Percentiles rank a stretch among this genome's conserved stretches.
These are phyloP conservation scores for Psettodes erumei DNA, from an alignment of 2,113 vertebrate genomes.

Conservation along the genomic window DNA sequence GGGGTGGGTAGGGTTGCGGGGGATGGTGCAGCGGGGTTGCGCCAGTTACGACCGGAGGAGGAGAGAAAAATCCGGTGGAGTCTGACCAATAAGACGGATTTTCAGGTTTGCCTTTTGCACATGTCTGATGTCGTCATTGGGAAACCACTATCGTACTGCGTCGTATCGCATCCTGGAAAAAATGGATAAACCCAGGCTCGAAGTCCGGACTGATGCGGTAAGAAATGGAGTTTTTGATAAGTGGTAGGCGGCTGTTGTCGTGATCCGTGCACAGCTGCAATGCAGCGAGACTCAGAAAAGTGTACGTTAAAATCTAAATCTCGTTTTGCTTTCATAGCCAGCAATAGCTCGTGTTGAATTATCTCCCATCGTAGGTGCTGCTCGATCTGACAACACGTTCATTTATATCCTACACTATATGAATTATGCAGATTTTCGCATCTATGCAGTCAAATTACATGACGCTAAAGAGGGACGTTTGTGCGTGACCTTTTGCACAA, in stretches of 20 bases:
- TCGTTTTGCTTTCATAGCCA: not conserved
- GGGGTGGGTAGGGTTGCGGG: too few species aligned
- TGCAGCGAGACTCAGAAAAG: too few species aligned
- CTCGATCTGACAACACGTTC: slow-evolving; percentile 1
- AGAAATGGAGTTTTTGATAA: slow-evolving; percentile 51
- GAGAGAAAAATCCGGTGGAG: slow-evolving; percentile 22
- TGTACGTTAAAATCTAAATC: too few species aligned
- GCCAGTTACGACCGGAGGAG: slow-evolving; percentile 49
- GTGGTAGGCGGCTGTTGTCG: not conserved
- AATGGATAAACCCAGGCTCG: slow-evolving; percentile 58
- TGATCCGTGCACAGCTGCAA: not conserved
- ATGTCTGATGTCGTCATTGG: slow-evolving; percentile 72
- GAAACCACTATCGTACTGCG: slow-evolving; percentile 53
- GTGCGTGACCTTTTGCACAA: not conserved
- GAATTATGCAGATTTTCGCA: not conserved
- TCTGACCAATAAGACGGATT: slow-evolving; percentile 63
- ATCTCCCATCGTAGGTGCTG: too few species aligned
- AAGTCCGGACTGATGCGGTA: slow-evolving; percentile 75
- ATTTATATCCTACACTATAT: rapidly evolving
- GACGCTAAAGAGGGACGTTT: not conserved
- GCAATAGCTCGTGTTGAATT: not conserved
- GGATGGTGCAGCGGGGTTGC: slow-evolving; percentile 69
- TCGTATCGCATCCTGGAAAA: slow-evolving; percentile 34
- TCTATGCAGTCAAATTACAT: not conserved
- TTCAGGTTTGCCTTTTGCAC: slow-evolving; percentile 55